Evolutionary conservation across 1,140 invertebrate genomes (phyloP).

Genomic region (Bemisia tabaci): DNA sequence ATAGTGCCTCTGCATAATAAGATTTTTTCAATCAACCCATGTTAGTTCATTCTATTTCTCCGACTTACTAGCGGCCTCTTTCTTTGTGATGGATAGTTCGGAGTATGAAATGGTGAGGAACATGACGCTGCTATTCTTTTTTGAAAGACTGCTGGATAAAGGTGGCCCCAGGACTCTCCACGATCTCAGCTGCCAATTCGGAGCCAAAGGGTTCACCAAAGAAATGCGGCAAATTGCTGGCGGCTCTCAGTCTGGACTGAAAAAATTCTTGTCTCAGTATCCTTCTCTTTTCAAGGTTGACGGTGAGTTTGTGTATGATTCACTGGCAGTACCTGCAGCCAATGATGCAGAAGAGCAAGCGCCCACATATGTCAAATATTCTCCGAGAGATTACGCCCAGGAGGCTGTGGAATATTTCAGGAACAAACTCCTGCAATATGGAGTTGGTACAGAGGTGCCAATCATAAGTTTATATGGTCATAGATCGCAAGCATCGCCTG

Average conservation of each 20-base stretch:
- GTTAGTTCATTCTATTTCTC: too few species aligned
- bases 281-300: conserved; percentile 82
- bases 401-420: conserved; percentile 93
- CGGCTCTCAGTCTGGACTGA: conserved; percentile 81
- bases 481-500: conserved; percentile 82
- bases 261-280: conserved; percentile 81
- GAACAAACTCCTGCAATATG: conserved; percentile 77
- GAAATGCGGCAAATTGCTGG: conserved; percentile 91
- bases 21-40: too few species aligned
- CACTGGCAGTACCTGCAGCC: conserved; percentile 25
- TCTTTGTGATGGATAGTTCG: conserved; percentile 84
- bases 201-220: conserved; percentile 88
- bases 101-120: conserved; percentile 88
- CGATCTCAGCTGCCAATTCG: conserved; percentile 92
- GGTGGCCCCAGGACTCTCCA: conserved; percentile 84
- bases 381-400: conserved; percentile 69
- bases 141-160: conserved; percentile 88
- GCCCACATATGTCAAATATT: conserved; percentile 29
- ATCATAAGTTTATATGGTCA: conserved; percentile 87
- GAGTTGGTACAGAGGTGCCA: conserved; percentile 76
- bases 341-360: conserved; percentile 34
- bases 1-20: too few species aligned
- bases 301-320: conserved; percentile 77
- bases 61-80: too few species aligned
- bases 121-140: conserved; percentile 88